Percentiles rank a stretch among this genome's conserved stretches.
phyloP scores from a whole-genome alignment of 2,113 vertebrate genomes.

The Damaliscus lunatus region DNA sequence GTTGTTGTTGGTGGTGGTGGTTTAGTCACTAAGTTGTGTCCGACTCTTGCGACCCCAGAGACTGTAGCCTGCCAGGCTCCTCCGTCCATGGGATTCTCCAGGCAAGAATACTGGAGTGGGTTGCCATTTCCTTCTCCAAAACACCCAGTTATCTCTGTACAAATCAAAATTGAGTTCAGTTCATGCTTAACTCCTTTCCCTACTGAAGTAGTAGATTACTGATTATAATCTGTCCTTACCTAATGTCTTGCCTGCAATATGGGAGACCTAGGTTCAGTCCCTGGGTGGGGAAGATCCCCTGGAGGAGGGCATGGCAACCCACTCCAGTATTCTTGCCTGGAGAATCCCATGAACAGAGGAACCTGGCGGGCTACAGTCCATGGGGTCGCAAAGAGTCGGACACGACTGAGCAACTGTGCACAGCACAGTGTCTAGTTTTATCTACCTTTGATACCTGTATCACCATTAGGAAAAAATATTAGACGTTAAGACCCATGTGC shows the following conservation, averaged over 20 bases:
- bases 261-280: not conserved
- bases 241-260: not conserved
- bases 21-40: rapidly evolving
- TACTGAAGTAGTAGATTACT: not conserved
- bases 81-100: not conserved
- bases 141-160: not conserved
- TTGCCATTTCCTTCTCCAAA: not conserved
- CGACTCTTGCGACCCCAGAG: not conserved
- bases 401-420: rapidly evolving
- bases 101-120: not conserved
- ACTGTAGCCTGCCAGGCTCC: not conserved
- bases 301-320: not conserved
- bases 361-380: not conserved
- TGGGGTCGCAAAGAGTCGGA: not conserved
- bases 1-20: rapidly evolving
- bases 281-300: not conserved
- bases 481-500: not conserved
- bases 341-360: not conserved
- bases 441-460: not conserved
- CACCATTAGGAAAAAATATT: not conserved
- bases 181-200: not conserved
- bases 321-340: not conserved
- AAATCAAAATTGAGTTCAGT: not conserved
- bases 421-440: not conserved
- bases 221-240: not conserved